Evolutionary conservation across 2,888 invertebrate genomes (phyloP).

Genomic region (Toxonevra muliebris): DNA sequence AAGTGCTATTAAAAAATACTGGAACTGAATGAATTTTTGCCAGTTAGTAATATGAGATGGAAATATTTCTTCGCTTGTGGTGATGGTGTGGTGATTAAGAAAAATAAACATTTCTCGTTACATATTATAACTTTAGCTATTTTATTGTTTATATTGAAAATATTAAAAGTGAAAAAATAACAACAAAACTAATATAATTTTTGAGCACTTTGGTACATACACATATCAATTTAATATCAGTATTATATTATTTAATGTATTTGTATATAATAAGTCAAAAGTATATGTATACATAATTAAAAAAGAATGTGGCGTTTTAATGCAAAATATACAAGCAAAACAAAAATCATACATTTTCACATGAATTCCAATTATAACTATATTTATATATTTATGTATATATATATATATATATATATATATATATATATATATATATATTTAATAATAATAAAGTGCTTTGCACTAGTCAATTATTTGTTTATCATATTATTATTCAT

Average conservation of each 20-base stretch:
- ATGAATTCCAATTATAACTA: slow-evolving; percentile 23
- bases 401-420: slow-evolving; percentile 25
- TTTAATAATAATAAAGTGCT: slow-evolving; percentile 5
- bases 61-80: too few relatives aligned
- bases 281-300: slow-evolving; percentile 2
- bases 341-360: background rate
- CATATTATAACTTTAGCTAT: background rate
- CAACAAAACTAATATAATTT: slow-evolving; percentile 15
- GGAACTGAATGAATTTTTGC: too few relatives aligned
- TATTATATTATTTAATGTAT: slow-evolving; percentile 35
- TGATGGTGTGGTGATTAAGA: too few relatives aligned
- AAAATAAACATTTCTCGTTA: too few relatives aligned
- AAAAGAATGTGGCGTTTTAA: slow-evolving; percentile 15
- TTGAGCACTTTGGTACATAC: slow-evolving; percentile 55
- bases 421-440: slow-evolving; percentile 28
- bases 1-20: too few relatives aligned
- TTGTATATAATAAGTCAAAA: slow-evolving; percentile 38
- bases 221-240: slow-evolving; percentile 37
- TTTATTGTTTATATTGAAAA: slow-evolving; percentile 7
- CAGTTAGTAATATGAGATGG: too few relatives aligned
- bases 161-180: background rate
- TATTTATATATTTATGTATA: slow-evolving; percentile 33
- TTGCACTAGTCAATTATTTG: slow-evolving; percentile 2
- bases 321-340: slow-evolving; percentile 10
- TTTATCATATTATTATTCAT: too few relatives aligned